These are phyloP conservation scores for Epinephelus fuscoguttatus DNA, from an alignment of 2,113 vertebrate genomes.

Conservation along the genomic window DNA sequence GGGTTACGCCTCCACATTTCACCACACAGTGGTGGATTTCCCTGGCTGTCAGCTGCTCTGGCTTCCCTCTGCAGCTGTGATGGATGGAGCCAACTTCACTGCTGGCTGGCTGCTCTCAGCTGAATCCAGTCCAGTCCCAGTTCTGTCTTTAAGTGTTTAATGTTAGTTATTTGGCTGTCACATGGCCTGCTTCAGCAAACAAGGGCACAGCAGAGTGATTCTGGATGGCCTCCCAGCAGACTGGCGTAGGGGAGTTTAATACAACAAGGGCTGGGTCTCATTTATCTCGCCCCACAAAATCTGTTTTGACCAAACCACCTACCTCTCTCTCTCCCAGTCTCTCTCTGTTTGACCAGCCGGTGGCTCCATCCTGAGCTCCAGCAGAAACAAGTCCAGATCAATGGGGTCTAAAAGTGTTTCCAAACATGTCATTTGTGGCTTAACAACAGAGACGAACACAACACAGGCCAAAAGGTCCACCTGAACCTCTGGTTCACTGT, in stretches of 20 bases:
- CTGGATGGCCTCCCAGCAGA: slow-evolving; percentile 68
- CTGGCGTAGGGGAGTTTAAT: slow-evolving; percentile 47
- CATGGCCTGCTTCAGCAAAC: slow-evolving; percentile 58
- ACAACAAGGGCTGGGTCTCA: slow-evolving; percentile 37
- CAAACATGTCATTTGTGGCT: slow-evolving; percentile 44
- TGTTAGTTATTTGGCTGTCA: slow-evolving; percentile 68
- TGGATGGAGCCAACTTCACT: slow-evolving; percentile 34
- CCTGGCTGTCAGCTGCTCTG: slow-evolving; percentile 22
- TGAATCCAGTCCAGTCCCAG: slow-evolving; percentile 56
- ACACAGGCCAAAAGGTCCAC: not conserved
- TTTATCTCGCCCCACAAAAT: slow-evolving; percentile 57
- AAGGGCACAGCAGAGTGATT: slow-evolving; percentile 54
- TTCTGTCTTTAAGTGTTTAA: slow-evolving; percentile 78
- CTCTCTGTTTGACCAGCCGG: slow-evolving; percentile 16
- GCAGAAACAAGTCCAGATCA: slow-evolving; percentile 37
- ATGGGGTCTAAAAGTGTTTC: slow-evolving; percentile 52
- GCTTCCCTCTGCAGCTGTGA: slow-evolving; percentile 41
- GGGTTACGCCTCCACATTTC: not conserved
- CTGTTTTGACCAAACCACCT: slow-evolving; percentile 45
- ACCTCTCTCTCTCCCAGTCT: not conserved
- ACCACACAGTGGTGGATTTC: slow-evolving; percentile 7
- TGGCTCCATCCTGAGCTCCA: not conserved
- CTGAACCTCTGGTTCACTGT: not conserved
- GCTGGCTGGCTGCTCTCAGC: slow-evolving; percentile 41
- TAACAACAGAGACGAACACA: slow-evolving; percentile 27